Percentiles rank a stretch among this genome's conserved stretches.
These are phyloP conservation scores for Triplophysa tibetana DNA, from an alignment of 2,113 vertebrate genomes.

Conservation along the genomic window DNA sequence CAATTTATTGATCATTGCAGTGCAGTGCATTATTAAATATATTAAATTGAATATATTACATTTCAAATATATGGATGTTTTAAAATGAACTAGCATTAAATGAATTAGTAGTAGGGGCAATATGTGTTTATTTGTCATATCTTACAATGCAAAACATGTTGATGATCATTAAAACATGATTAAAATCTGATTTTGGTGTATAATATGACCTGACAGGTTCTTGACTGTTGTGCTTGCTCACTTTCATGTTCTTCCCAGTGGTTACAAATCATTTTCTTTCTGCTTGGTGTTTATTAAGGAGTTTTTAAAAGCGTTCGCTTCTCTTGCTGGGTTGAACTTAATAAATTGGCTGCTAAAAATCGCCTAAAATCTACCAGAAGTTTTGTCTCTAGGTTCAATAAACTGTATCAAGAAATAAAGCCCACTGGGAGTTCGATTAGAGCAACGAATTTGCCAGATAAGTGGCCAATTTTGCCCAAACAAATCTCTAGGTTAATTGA, in stretches of 20 bases:
- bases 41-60: no score
- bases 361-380: constrained; percentile 21
- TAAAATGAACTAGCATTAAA: no score
- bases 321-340: constrained; percentile 26
- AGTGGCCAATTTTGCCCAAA: constrained; percentile 45
- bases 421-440: constrained; percentile 43
- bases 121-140: no score
- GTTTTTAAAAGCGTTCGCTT: constrained; percentile 3
- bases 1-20: no score
- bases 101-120: no score
- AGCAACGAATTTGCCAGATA: constrained; percentile 36
- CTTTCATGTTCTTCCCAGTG: neutral
- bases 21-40: no score
- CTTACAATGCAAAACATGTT: no score
- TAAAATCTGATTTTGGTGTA: neutral
- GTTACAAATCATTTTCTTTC: neutral
- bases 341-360: constrained; percentile 25
- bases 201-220: neutral
- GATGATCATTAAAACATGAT: no score
- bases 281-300: neutral
- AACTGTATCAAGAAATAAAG: constrained; percentile 2
- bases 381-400: constrained; percentile 18
- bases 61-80: no score
- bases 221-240: neutral
- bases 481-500: constrained; percentile 37